Conservation (phyloP, 1,140 invertebrate species). For the Acromyrmex echinatior region DNA sequence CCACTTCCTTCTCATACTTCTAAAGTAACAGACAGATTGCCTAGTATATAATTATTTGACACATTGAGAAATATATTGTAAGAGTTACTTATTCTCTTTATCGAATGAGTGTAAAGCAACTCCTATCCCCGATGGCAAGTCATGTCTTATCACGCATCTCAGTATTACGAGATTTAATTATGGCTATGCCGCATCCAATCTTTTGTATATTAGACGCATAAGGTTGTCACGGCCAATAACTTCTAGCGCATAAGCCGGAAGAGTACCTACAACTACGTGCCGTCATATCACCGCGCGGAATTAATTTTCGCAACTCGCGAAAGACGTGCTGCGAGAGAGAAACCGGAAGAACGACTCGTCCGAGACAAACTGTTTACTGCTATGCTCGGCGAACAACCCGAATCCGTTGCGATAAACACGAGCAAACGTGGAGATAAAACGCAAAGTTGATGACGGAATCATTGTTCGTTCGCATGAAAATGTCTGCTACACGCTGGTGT, state of each 20-base stretch:
- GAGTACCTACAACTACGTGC: conserved; percentile 54
- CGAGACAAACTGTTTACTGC: conserved; percentile 37
- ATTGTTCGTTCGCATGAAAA: conserved; percentile 9
- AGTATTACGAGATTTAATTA: conserved; percentile 52
- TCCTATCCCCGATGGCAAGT: background rate
- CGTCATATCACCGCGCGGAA: conserved; percentile 58
- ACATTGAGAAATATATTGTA: background rate
- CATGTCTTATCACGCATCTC: conserved; percentile 28
- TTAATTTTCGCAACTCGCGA: conserved; percentile 58
- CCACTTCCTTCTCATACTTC: background rate
- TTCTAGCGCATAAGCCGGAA: conserved; percentile 54
- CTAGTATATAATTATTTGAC: background rate
- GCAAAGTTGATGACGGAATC: conserved; percentile 58
- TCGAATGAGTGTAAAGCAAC: background rate
- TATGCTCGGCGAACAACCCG: conserved; percentile 12
- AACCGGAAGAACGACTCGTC: conserved; percentile 59
- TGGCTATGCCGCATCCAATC: conserved; percentile 15
- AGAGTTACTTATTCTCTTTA: conserved; percentile 9
- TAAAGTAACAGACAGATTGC: background rate
- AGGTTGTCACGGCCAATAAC: conserved; percentile 57
- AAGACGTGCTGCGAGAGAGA: conserved; percentile 39
- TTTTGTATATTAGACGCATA: conserved; percentile 47
- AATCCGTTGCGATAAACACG: conserved; percentile 41
- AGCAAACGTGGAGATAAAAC: conserved; percentile 39
- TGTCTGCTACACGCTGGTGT: background rate